These are phyloP conservation scores for Eubucco bourcierii DNA, from an alignment of 2,113 vertebrate genomes.

Conservation along the genomic window DNA sequence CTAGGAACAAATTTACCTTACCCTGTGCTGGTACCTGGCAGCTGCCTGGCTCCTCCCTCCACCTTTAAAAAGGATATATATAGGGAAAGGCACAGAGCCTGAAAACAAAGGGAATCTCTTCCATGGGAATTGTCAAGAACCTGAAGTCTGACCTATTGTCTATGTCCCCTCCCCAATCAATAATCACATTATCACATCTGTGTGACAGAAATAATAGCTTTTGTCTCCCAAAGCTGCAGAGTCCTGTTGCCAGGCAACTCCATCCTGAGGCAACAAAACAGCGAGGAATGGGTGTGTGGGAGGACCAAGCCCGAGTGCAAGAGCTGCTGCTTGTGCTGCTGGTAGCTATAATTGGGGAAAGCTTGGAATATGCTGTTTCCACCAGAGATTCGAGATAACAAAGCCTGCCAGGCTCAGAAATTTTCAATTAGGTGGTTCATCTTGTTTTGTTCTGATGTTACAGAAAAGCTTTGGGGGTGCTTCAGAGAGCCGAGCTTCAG, in stretches of 20 bases:
- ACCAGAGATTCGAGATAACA: background rate
- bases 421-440: background rate
- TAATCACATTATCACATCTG: slow-evolving; percentile 73
- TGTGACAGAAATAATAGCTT: slow-evolving; percentile 76
- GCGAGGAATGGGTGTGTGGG: slow-evolving; percentile 49
- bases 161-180: slow-evolving; percentile 32
- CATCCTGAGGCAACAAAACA: slow-evolving; percentile 68
- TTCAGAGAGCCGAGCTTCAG: background rate
- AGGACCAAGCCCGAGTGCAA: slow-evolving; percentile 25
- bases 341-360: slow-evolving; percentile 41
- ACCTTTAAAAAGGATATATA: background rate
- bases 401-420: slow-evolving; percentile 18
- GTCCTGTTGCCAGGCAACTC: slow-evolving; percentile 81
- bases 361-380: background rate
- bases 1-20: background rate
- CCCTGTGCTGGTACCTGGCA: background rate
- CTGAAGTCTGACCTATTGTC: slow-evolving; percentile 19
- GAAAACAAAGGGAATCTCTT: background rate
- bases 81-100: background rate
- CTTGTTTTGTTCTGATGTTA: background rate
- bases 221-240: slow-evolving; percentile 76
- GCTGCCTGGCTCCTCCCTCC: background rate
- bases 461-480: background rate
- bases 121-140: background rate
- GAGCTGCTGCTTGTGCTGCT: slow-evolving; percentile 21